phyloP scores from a whole-genome alignment of 2,888 invertebrate genomes.

The Andrena trimmerana region DNA sequence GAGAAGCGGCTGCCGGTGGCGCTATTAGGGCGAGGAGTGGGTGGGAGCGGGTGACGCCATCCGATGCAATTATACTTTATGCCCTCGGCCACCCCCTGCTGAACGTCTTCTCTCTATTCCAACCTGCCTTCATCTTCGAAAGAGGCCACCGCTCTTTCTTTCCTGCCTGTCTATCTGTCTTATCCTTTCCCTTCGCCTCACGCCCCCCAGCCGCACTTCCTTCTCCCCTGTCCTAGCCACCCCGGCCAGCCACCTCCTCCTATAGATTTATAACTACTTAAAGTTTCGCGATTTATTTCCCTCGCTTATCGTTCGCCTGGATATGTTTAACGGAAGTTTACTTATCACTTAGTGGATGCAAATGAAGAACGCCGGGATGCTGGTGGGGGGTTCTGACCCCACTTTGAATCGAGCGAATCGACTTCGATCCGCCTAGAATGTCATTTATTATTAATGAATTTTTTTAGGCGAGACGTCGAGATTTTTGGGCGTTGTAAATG shows the following conservation, averaged over 20 bases:
- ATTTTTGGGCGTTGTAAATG: too few species aligned
- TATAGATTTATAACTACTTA: constrained; percentile 85
- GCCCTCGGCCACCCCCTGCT: constrained; percentile 76
- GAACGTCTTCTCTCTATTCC: constrained; percentile 51
- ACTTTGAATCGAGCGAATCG: constrained; percentile 59
- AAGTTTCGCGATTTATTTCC: constrained; percentile 85
- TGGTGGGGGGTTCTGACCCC: constrained; percentile 32
- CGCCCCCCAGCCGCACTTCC: neutral
- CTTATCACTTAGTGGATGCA: constrained; percentile 85
- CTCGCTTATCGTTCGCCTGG: constrained; percentile 84
- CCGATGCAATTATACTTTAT: constrained; percentile 85
- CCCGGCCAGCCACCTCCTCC: constrained; percentile 65
- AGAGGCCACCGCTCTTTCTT: constrained; percentile 41
- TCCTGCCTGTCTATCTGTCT: constrained; percentile 47
- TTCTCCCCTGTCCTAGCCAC: constrained; percentile 3
- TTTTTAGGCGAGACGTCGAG: too few species aligned
- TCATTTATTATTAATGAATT: too few species aligned
- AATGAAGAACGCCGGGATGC: constrained; percentile 71
- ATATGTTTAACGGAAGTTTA: constrained; percentile 83
- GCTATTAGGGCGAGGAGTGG: constrained; percentile 81
- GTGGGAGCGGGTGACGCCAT: constrained; percentile 81
- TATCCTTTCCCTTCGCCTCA: constrained; percentile 5
- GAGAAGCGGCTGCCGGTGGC: constrained; percentile 76
- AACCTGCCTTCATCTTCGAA: constrained; percentile 55
- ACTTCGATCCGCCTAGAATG: too few species aligned